Conservation (phyloP, 2,888 invertebrate species). For the Stegana nigrithorax region DNA sequence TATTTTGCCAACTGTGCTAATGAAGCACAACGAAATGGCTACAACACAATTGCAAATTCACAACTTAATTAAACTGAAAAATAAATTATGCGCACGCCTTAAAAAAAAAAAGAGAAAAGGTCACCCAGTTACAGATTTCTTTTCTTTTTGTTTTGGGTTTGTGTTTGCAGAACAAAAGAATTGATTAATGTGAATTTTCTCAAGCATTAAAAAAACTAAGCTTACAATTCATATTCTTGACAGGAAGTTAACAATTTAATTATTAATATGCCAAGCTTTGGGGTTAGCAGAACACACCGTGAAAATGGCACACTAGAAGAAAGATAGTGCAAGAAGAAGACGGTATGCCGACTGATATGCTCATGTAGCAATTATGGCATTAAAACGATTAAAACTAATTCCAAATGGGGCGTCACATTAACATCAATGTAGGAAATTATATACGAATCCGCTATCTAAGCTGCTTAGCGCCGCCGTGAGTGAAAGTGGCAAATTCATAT, state of each 20-base stretch:
- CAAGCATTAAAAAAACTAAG: neutral
- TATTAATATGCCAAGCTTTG: no score
- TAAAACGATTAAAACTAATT: no score
- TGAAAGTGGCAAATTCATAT: neutral
- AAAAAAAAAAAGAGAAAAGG: slow-evolving; percentile 2
- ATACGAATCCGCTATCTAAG: neutral
- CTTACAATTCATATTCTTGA: neutral
- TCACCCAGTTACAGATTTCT: slow-evolving; percentile 7
- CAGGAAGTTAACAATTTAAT: neutral
- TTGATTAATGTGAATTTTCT: slow-evolving; percentile 10
- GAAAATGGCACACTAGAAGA: no score
- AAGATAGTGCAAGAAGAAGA: neutral
- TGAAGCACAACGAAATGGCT: neutral
- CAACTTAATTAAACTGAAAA: neutral
- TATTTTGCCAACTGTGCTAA: neutral
- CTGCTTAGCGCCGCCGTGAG: neutral
- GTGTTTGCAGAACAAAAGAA: slow-evolving; percentile 13
- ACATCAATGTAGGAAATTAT: neutral
- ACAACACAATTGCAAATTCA: neutral
- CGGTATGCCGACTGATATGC: neutral
- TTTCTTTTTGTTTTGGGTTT: neutral
- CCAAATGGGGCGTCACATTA: no score
- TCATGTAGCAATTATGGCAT: no score
- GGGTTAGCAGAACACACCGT: no score
- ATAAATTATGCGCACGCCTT: slow-evolving; percentile 11